A percentile compares a stretch with the other conserved stretches of the same genome.
These are phyloP conservation scores for Apeltes quadracus DNA, from an alignment of 2,113 vertebrate species.

Conservation along the genomic window DNA sequence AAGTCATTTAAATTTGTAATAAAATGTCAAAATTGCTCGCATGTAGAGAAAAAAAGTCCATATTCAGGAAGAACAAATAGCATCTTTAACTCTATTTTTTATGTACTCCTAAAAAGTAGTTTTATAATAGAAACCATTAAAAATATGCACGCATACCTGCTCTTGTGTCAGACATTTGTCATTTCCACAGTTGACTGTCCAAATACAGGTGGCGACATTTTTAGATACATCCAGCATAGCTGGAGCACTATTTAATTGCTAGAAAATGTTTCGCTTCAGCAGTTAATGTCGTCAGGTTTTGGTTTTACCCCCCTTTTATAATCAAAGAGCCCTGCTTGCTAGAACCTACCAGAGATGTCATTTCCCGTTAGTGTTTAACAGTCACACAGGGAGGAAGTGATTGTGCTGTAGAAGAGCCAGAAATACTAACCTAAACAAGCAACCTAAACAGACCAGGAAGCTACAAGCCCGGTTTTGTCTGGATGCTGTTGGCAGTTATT, in stretches of 20 bases:
- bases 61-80: background rate
- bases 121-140: background rate
- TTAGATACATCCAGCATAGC: background rate
- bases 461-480: conserved; percentile 18
- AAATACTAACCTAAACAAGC: conserved; percentile 26
- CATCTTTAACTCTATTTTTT: background rate
- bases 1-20: conserved; percentile 4
- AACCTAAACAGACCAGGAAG: conserved; percentile 31
- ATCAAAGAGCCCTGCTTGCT: conserved; percentile 9
- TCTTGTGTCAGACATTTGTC: background rate
- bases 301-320: conserved; percentile 1
- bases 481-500: background rate
- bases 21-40: background rate
- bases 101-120: background rate
- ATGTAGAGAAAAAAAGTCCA: background rate
- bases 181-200: background rate
- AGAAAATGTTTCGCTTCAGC: background rate
- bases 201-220: background rate
- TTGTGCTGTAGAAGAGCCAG: conserved; percentile 31
- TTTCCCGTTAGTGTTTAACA: conserved; percentile 27
- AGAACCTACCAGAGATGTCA: conserved; percentile 2
- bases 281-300: conserved; percentile 29
- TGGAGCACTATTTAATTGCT: background rate
- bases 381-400: conserved; percentile 26
- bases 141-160: background rate